Evolutionary conservation across 2,888 invertebrate genomes (phyloP).

Genomic region (Caenorhabditis imperialis): DNA sequence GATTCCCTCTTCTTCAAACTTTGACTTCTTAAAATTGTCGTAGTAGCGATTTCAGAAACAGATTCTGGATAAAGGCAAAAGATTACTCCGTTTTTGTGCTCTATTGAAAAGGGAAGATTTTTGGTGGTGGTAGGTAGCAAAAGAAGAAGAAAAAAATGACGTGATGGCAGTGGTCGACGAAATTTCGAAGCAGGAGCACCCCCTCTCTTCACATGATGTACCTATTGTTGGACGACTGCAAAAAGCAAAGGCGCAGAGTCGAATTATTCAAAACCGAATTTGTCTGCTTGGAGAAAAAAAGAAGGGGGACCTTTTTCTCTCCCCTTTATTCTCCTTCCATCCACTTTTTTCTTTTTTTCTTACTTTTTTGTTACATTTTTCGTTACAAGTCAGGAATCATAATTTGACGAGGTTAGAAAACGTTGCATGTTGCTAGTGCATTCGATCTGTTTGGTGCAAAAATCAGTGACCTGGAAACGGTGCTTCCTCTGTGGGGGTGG

Average conservation of each 20-base stretch:
- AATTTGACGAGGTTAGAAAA: too few species aligned
- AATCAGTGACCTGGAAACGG: constrained; percentile 13
- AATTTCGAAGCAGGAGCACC: constrained; percentile 25
- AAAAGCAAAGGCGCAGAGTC: constrained; percentile 32
- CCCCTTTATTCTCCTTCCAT: constrained; percentile 15
- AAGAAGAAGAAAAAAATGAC: constrained; percentile 26
- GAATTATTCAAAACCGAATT: constrained; percentile 55
- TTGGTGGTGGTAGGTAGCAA: constrained; percentile 16
- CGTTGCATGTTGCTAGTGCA: too few species aligned
- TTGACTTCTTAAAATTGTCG: constrained; percentile 17
- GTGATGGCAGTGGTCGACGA: constrained; percentile 38
- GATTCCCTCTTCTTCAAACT: constrained; percentile 8
- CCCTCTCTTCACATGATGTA: constrained; percentile 46
- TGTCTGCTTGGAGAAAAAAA: constrained; percentile 5
- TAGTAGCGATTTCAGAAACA: constrained; percentile 28
- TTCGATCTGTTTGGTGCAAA: not conserved
- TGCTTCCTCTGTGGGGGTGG: not conserved
- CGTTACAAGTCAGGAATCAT: too few species aligned
- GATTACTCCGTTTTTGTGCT: not conserved
- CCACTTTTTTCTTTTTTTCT: constrained; percentile 15
- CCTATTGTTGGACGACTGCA: constrained; percentile 42
- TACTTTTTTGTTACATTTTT: constrained; percentile 6
- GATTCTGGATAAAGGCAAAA: constrained; percentile 32
- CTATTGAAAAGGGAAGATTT: constrained; percentile 5
- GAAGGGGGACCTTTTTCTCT: constrained; percentile 6